Conservation (phyloP, 2,797 vertebrate species). For the Eidolon dupreanum region DNA sequence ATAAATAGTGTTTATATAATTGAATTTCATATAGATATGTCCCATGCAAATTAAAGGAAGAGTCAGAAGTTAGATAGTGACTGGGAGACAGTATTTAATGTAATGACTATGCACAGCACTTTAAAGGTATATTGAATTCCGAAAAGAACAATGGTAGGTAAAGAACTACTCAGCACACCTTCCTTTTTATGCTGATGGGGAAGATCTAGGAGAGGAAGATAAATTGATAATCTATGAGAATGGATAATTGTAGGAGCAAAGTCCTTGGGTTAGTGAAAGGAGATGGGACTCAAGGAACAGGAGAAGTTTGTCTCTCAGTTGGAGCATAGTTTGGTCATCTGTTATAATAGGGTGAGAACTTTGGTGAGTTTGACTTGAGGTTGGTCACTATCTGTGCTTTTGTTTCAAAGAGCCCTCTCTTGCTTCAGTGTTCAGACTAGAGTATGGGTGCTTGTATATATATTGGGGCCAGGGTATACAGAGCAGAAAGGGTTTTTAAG, state of each 20-base stretch:
- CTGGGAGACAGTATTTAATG: neutral
- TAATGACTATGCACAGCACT: neutral
- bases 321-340: too few species aligned
- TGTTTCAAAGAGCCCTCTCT: neutral
- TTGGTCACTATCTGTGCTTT: neutral
- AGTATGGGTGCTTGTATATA: neutral
- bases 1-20: neutral
- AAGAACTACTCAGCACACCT: neutral
- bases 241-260: neutral
- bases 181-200: neutral
- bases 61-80: neutral
- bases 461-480: neutral
- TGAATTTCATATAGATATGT: neutral
- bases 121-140: neutral
- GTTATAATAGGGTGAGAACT: neutral
- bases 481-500: neutral
- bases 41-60: neutral
- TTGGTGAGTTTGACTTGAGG: neutral
- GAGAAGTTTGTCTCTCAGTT: neutral
- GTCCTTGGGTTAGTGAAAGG: neutral
- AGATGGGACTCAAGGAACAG: neutral
- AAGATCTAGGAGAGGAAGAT: neutral
- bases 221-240: neutral
- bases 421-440: neutral
- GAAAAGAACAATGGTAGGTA: neutral